These are phyloP conservation scores for Halichoerus grypus DNA, from an alignment of 2,113 vertebrate species.

Conservation along the genomic window DNA sequence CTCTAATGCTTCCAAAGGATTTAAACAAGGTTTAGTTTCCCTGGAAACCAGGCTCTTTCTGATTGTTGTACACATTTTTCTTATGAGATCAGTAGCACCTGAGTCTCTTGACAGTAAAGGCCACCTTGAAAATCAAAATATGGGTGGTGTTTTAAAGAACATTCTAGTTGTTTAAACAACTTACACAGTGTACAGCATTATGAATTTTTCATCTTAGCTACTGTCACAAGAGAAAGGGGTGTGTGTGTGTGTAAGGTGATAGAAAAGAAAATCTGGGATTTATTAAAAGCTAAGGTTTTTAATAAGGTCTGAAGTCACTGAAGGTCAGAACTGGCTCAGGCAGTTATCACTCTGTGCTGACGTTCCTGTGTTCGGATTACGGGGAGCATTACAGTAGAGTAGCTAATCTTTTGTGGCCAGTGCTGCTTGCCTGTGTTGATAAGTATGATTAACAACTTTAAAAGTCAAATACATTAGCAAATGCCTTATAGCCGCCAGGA, in stretches of 20 bases:
- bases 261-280: constrained; percentile 55
- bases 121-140: constrained; percentile 56
- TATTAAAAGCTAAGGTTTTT: background rate
- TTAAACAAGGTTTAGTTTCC: constrained; percentile 61
- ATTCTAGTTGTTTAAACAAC: background rate
- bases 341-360: background rate
- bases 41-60: constrained; percentile 59
- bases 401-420: constrained; percentile 72
- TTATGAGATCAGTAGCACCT: constrained; percentile 5
- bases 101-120: constrained; percentile 52
- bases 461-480: constrained; percentile 64
- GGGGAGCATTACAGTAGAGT: background rate
- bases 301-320: constrained; percentile 42
- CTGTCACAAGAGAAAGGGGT: rapidly evolving
- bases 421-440: constrained; percentile 65
- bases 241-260: background rate
- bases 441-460: constrained; percentile 73
- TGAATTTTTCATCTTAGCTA: background rate
- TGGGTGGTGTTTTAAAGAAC: background rate
- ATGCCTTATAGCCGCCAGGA: constrained; percentile 64
- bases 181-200: background rate
- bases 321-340: background rate
- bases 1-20: constrained; percentile 23
- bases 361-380: background rate
- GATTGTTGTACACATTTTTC: constrained; percentile 59